phyloP scores from a whole-genome alignment of 2,797 vertebrate species.

The Takifugu ocellatus region DNA sequence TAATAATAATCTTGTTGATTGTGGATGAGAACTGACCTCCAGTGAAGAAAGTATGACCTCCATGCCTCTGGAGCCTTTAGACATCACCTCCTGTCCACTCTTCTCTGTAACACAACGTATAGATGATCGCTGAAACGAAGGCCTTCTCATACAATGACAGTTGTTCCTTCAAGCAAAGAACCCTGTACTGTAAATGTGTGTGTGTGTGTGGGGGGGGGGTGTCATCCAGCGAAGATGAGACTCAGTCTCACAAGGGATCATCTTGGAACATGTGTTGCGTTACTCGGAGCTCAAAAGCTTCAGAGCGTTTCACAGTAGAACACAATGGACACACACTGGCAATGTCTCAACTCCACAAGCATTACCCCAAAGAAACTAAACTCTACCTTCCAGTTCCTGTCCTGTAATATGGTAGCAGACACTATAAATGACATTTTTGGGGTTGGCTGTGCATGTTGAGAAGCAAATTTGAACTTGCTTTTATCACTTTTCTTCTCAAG shows the following conservation, averaged over 20 bases:
- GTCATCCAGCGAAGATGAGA: background rate
- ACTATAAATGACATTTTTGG: too few species aligned
- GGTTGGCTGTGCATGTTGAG: too few species aligned
- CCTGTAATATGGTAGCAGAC: too few species aligned
- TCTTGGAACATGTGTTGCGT: background rate
- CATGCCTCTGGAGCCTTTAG: constrained; percentile 92
- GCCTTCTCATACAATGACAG: background rate
- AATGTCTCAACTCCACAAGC: too few species aligned
- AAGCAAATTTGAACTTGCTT: too few species aligned
- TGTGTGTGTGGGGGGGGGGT: background rate
- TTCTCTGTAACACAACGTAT: constrained; percentile 84
- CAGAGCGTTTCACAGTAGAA: background rate
- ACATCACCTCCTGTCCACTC: constrained; percentile 92
- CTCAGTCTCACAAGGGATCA: constrained; percentile 2
- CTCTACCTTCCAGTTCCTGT: too few species aligned
- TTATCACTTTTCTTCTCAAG: too few species aligned
- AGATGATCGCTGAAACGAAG: background rate
- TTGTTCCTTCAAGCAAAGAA: background rate
- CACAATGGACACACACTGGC: too few species aligned
- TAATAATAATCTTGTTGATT: background rate
- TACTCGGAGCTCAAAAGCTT: constrained; percentile 1
- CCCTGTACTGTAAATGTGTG: background rate
- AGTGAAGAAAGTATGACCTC: constrained; percentile 89
- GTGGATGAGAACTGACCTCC: constrained; percentile 77
- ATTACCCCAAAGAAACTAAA: too few species aligned